Evolutionary conservation across 1,140 invertebrate species (phyloP), one percentile per base, ranked within the genome.

Genomic region (Zaprionus capensis): DNA sequence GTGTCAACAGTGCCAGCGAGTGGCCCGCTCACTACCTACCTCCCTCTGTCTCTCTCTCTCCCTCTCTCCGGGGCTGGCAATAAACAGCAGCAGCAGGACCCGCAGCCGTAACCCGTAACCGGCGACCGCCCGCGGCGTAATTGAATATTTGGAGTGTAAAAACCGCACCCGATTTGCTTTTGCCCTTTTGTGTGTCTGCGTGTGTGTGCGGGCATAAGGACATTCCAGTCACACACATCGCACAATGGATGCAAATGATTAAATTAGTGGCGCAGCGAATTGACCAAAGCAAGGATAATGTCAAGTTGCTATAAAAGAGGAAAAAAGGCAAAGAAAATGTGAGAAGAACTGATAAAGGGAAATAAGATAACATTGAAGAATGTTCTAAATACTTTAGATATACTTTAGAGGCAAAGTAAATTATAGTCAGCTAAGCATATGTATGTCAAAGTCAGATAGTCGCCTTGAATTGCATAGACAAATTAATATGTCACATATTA

Each of bases 91-190:
- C 51, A 53, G 9, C 38, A 62, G 67, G 67, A 68, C 36, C 70
- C 62, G 63, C 62, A 73, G 34, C 69, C 68, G 70, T 69, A 81
- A 88, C 68, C 72, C 68, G 67, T 69, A 81, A 88, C 64, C 57
- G 57, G 72, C 78, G 76, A 90, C 85, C 85, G 73, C 85, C 85
- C 76, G 85, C 55, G 20, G 85, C 68, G 85, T 90, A 90, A 90
- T 90, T 90, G 85, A 90, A 90, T 90, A 90, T 90, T 90, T 90
- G 66, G 81, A 90, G 85, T 90, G 85, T 81, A 79, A 84, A 87
- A 88, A 88, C 85, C 85, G 85, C 85, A 88, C 75, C 76, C 75
- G 71, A 64, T 58, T 76, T 78, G 64, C 26, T 28, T 72, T 44
- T 46, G 55, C 17, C 24, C 20, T 17, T 36, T 15, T 14, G 22